Conservation (phyloP, 2,888 invertebrate genomes). For the Microplitis manilae region DNA sequence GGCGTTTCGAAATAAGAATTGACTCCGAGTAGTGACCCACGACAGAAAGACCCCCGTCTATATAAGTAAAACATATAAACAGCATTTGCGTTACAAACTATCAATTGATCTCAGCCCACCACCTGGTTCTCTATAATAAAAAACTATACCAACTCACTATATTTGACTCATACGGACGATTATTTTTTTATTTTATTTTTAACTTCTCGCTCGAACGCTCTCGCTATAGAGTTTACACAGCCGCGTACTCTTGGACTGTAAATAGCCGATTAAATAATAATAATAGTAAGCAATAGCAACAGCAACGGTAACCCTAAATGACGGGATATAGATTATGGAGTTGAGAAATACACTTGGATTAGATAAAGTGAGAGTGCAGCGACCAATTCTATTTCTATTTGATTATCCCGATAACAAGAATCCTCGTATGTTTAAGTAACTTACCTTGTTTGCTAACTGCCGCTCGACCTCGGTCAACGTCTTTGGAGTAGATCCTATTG, state of each 20-base stretch:
- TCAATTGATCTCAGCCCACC: slow-evolving; percentile 36
- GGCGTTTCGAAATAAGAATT: slow-evolving; percentile 44
- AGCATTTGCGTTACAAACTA: slow-evolving; percentile 15
- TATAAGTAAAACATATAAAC: neutral
- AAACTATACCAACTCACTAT: slow-evolving; percentile 17
- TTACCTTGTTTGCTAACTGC: slow-evolving; percentile 67
- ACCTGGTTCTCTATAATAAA: slow-evolving; percentile 4
- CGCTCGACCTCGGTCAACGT: slow-evolving; percentile 67
- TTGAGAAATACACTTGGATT: slow-evolving; percentile 15
- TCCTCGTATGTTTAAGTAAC: slow-evolving; percentile 34
- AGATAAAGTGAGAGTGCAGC: slow-evolving; percentile 32
- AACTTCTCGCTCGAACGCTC: slow-evolving; percentile 34
- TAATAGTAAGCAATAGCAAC: slow-evolving; percentile 25
- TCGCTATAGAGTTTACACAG: neutral
- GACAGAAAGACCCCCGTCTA: slow-evolving; percentile 28
- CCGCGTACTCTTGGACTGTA: slow-evolving; percentile 37
- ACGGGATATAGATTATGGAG: slow-evolving; percentile 28
- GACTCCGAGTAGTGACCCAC: slow-evolving; percentile 13
- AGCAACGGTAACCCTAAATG: slow-evolving; percentile 10
- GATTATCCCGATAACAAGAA: slow-evolving; percentile 25
- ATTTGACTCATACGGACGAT: slow-evolving; percentile 42
- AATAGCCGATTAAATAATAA: slow-evolving; percentile 38
- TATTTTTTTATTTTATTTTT: slow-evolving; percentile 37
- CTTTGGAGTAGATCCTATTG: slow-evolving; percentile 58
- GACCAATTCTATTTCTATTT: slow-evolving; percentile 24